Evolutionary conservation across 2,888 invertebrate genomes (phyloP).

Genomic region (Miltochrista miniata): DNA sequence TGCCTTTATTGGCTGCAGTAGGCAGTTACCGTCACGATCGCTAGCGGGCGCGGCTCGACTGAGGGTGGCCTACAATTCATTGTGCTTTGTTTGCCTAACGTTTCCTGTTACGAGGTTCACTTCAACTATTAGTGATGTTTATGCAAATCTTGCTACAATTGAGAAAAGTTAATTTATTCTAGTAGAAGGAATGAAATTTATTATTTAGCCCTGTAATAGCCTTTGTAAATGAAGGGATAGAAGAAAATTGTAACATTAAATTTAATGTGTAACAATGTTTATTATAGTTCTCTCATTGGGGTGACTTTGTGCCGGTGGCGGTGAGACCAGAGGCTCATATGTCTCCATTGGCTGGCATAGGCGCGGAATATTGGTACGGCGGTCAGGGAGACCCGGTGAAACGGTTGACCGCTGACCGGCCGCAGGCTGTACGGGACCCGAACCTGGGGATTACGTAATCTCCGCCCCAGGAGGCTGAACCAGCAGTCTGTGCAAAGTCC

Average conservation of each 20-base stretch:
- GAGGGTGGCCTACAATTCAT: slow-evolving; percentile 75
- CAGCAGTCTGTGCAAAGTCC: too few relatives aligned
- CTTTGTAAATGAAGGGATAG: background rate
- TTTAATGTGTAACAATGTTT: too few relatives aligned
- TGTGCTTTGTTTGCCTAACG: slow-evolving; percentile 69
- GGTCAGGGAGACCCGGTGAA: too few relatives aligned
- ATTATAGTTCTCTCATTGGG: too few relatives aligned
- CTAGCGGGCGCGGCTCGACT: slow-evolving; percentile 63
- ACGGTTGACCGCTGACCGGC: too few relatives aligned
- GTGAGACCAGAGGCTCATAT: too few relatives aligned
- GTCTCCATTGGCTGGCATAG: too few relatives aligned
- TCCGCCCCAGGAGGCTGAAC: too few relatives aligned
- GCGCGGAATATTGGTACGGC: too few relatives aligned
- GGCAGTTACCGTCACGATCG: slow-evolving; percentile 70
- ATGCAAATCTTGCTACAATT: slow-evolving; percentile 33
- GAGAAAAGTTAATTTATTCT: slow-evolving; percentile 15
- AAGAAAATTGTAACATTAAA: background rate
- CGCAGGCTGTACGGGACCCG: too few relatives aligned
- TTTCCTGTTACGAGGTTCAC: slow-evolving; percentile 64
- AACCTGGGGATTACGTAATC: too few relatives aligned
- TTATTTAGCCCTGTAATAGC: background rate
- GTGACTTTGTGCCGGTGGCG: too few relatives aligned
- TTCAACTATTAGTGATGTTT: slow-evolving; percentile 40
- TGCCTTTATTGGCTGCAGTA: slow-evolving; percentile 47
- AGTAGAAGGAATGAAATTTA: background rate